A percentile compares a stretch with the other conserved stretches of the same genome.
These are phyloP conservation scores for Pristionchus fissidentatus DNA, from an alignment of 2,888 invertebrate genomes.

Conservation along the genomic window DNA sequence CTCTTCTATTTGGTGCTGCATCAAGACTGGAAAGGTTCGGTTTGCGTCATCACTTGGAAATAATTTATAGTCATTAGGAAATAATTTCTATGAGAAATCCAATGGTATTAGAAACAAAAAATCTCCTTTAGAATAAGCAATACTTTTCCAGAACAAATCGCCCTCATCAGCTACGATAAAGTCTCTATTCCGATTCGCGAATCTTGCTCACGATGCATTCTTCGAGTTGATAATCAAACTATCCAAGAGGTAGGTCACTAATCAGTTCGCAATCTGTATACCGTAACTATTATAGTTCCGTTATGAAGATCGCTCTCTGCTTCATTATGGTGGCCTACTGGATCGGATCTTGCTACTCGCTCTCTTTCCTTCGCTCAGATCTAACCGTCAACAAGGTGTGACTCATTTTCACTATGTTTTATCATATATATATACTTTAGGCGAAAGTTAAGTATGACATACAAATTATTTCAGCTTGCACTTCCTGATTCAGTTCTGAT, in stretches of 20 bases:
- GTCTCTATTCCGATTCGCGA: slow-evolving; percentile 15
- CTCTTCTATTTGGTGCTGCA: slow-evolving; percentile 20
- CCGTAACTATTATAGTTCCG: background rate
- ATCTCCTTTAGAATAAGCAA: background rate
- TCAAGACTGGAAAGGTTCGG: slow-evolving; percentile 24
- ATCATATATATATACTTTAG: no score
- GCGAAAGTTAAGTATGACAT: background rate
- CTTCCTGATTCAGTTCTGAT: slow-evolving; percentile 38
- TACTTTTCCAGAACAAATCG: background rate
- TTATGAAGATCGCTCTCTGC: background rate
- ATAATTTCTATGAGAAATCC: no score
- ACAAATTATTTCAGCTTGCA: slow-evolving; percentile 33
- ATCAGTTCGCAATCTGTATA: background rate
- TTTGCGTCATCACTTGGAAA: background rate
- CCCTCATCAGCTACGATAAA: background rate
- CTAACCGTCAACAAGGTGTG: slow-evolving; percentile 44
- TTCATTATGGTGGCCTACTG: slow-evolving; percentile 28
- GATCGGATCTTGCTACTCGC: background rate
- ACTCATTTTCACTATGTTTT: background rate
- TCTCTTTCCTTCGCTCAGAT: slow-evolving; percentile 19
- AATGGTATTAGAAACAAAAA: background rate
- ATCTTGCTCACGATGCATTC: slow-evolving; percentile 30
- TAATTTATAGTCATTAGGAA: background rate
- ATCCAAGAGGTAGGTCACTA: slow-evolving; percentile 17
- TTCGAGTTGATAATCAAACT: slow-evolving; percentile 28